phyloP scores from a whole-genome alignment of 2,888 invertebrate species.

The Caenorhabditis sinica region DNA sequence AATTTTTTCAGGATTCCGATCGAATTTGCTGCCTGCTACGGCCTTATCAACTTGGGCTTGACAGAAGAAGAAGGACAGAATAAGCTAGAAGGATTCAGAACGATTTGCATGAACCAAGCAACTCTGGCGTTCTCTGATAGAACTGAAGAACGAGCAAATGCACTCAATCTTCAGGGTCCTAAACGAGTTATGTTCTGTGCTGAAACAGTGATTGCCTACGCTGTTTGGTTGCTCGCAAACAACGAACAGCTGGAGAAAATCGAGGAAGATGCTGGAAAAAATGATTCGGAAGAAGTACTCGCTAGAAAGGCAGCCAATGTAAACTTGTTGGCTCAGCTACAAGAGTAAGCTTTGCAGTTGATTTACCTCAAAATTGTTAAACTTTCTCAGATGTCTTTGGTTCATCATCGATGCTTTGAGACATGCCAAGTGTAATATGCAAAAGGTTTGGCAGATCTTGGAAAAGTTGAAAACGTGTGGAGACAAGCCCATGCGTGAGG shows the following conservation, averaged over 20 bases:
- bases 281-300: constrained; percentile 31
- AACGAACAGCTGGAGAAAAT: constrained; percentile 12
- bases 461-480: constrained; percentile 61
- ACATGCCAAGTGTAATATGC: constrained; percentile 51
- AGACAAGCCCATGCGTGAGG: constrained; percentile 24
- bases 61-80: constrained; percentile 51
- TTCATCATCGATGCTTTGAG: constrained; percentile 52
- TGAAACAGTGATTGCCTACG: constrained; percentile 58
- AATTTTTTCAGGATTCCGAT: constrained; percentile 44
- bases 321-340: constrained; percentile 40
- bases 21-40: constrained; percentile 63
- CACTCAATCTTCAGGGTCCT: constrained; percentile 6
- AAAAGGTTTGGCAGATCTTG: constrained; percentile 55
- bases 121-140: constrained; percentile 21
- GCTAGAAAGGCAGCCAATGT: constrained; percentile 21
- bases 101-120: constrained; percentile 28
- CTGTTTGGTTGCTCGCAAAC: constrained; percentile 54
- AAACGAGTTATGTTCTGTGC: constrained; percentile 35
- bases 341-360: constrained; percentile 53
- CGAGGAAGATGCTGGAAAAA: constrained; percentile 18
- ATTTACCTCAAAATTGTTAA: background rate
- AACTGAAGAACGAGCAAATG: constrained; percentile 35
- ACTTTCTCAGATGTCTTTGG: constrained; percentile 64
- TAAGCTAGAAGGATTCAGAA: constrained; percentile 40
- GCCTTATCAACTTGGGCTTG: constrained; percentile 39